Base-by-base conservation (phyloP, 2,888 invertebrate species). In the Tinea semifulvella region DNA sequence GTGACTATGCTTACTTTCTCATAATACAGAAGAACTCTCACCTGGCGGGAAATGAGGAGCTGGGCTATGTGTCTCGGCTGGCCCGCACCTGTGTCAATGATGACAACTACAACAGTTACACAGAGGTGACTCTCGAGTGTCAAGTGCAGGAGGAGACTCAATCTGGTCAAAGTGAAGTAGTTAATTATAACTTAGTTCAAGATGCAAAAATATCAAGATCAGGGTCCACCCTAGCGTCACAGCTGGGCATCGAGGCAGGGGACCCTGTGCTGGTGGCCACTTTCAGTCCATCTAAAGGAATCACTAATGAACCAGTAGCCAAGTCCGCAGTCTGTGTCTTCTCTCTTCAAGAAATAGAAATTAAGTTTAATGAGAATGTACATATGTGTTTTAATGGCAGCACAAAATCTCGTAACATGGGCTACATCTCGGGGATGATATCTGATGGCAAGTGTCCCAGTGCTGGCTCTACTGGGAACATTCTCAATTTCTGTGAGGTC, bases 321-420 rank as follows among this genome's bases (percentile, higher is more conserved):
- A 89, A 90, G 52, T 96, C 98, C 2, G 98, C 96, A 0, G 82
- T 98, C 56, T 98, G 98, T 77, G 87, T 96, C 39, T 98, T 92
- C 74, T 92, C 96, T 47, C 81, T 98, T 51, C 88, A 91, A 57
- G 91, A 94, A 52, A 93, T 98, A 56, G 94, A 96, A 66, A 88
- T 89, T 53, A 92, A 92, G 68, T 98, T 98, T 71, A 94, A 93
- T 63, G 93, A 96, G 70, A 98, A 98, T 77, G 96, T 98, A 56
- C 96, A 96, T 67, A 92, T 94, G 88, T 98, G 98, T 75, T 97
- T 97, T 67, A 94, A 96, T 71, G 97, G 97, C 22, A 92, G 92
- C 56, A 92, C 93, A 53, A 94, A 92, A 63, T 92, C 95, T 63
- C 88, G 97, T 40, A 95, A 92, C 62, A 90, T 93, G 88, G 94